Percentiles rank a stretch among this genome's conserved stretches.
These are phyloP conservation scores for Eristalinus aeneus DNA, from an alignment of 2,888 invertebrate genomes.

Conservation along the genomic window DNA sequence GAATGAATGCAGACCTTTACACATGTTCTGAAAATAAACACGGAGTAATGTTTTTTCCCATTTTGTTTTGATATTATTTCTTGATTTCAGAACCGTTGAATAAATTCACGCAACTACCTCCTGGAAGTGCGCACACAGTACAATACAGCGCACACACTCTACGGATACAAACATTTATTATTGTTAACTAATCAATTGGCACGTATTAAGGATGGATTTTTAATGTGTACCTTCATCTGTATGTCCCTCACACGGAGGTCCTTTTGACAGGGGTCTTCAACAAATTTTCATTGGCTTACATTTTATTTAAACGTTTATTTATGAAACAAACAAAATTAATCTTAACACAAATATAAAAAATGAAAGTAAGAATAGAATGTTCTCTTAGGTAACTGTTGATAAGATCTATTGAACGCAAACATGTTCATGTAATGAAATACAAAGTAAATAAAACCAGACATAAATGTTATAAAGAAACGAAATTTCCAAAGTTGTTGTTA, in stretches of 20 bases:
- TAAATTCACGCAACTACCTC: constrained; percentile 72
- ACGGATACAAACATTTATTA: constrained; percentile 54
- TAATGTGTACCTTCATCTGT: constrained; percentile 55
- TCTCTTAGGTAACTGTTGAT: constrained; percentile 58
- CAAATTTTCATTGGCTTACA: constrained; percentile 51
- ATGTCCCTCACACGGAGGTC: constrained; percentile 51
- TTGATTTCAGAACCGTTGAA: constrained; percentile 75
- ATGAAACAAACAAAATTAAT: constrained; percentile 40
- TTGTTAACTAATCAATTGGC: constrained; percentile 44
- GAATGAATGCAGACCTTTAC: background rate
- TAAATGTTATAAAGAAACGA: constrained; percentile 41
- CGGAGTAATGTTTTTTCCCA: background rate
- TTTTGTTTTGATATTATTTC: constrained; percentile 9
- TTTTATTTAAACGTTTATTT: constrained; percentile 58
- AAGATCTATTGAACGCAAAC: constrained; percentile 30
- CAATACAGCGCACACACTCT: constrained; percentile 34
- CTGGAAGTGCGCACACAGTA: constrained; percentile 45
- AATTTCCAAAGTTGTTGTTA: background rate
- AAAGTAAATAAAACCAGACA: constrained; percentile 23
- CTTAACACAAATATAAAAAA: constrained; percentile 24
- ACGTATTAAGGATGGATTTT: constrained; percentile 46
- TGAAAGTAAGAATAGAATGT: constrained; percentile 42
- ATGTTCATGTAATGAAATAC: constrained; percentile 44
- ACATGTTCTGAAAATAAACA: background rate
- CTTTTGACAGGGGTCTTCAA: constrained; percentile 47